A percentile compares a stretch with the other conserved stretches of the same genome.
Conservation (phyloP, 2,113 vertebrate species). For the Ascaphus truei region DNA sequence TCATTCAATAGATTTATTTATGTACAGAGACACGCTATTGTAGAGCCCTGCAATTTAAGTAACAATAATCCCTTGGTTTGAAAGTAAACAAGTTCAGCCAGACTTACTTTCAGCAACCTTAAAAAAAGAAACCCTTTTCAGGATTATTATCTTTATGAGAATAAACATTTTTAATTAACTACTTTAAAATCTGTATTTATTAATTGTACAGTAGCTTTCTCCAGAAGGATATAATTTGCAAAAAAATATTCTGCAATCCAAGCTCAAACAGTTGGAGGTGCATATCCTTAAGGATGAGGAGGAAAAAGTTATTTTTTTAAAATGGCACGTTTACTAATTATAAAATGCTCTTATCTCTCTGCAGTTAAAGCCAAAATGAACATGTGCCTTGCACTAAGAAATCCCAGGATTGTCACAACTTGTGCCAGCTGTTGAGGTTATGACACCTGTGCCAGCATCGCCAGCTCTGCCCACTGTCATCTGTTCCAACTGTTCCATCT, state of each 20-base stretch:
- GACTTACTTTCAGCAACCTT: constrained; percentile 53
- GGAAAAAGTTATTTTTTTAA: constrained; percentile 72
- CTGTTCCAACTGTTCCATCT: constrained; percentile 95
- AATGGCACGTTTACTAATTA: constrained; percentile 86
- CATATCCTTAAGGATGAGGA: constrained; percentile 74
- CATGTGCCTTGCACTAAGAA: constrained; percentile 98
- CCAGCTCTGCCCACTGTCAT: constrained; percentile 95
- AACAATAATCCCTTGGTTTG: constrained; percentile 56
- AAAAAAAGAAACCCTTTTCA: constrained; percentile 65
- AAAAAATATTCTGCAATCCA: constrained; percentile 63
- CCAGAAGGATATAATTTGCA: constrained; percentile 69
- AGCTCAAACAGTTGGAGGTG: constrained; percentile 76
- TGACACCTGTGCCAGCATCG: constrained; percentile 95
- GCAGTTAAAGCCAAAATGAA: constrained; percentile 91
- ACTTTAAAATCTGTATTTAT: constrained; percentile 73
- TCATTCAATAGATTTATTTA: constrained; percentile 24
- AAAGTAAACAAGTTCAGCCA: constrained; percentile 55
- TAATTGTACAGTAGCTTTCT: constrained; percentile 72
- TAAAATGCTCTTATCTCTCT: constrained; percentile 81
- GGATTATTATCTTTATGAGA: constrained; percentile 64
- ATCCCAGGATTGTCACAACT: constrained; percentile 99
- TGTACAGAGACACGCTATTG: constrained; percentile 50
- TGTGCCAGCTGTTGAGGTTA: constrained; percentile 99
- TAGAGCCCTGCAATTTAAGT: constrained; percentile 49
- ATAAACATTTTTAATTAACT: constrained; percentile 67